Evolutionary conservation across 2,797 vertebrate species (phyloP).

Genomic region (Enteromius anoplus): DNA sequence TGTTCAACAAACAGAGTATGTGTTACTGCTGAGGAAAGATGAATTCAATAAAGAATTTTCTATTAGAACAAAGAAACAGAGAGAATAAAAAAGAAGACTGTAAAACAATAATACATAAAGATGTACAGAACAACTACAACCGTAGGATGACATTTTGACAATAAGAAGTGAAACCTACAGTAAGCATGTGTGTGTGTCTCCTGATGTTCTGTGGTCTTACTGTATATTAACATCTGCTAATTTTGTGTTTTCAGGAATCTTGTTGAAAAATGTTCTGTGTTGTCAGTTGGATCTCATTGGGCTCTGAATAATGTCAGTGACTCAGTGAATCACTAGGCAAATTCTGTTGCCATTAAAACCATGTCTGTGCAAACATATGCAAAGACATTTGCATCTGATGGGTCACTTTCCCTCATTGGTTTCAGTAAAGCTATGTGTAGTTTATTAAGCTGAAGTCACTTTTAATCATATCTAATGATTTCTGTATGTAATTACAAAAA

Average conservation of each 20-base stretch:
- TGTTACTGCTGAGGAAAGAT: not conserved
- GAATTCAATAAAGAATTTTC: not conserved
- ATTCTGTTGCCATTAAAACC: constrained; percentile 2
- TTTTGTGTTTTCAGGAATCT: constrained; percentile 60
- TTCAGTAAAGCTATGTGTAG: not conserved
- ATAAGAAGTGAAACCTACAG: not conserved
- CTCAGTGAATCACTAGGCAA: not conserved
- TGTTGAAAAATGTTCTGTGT: constrained; percentile 55
- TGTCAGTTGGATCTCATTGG: constrained; percentile 35
- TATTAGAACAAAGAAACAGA: not conserved
- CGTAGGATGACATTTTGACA: constrained; percentile 37
- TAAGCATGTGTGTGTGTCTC: not conserved
- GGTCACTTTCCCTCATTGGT: not conserved
- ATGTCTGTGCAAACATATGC: not conserved
- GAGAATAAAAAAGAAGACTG: not conserved
- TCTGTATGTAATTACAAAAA: not conserved
- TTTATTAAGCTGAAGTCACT: not conserved
- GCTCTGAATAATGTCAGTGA: constrained; percentile 29
- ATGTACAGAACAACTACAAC: not conserved
- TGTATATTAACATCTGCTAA: not conserved
- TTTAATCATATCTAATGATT: not conserved
- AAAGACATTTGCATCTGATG: not conserved
- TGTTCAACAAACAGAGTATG: constrained; percentile 17
- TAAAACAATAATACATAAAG: constrained; percentile 4
- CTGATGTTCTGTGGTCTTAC: not conserved